Evolutionary conservation across 2,888 invertebrate genomes (phyloP), one percentile per base, ranked within the genome.

Genomic region (Caenorhabditis panamensis): DNA sequence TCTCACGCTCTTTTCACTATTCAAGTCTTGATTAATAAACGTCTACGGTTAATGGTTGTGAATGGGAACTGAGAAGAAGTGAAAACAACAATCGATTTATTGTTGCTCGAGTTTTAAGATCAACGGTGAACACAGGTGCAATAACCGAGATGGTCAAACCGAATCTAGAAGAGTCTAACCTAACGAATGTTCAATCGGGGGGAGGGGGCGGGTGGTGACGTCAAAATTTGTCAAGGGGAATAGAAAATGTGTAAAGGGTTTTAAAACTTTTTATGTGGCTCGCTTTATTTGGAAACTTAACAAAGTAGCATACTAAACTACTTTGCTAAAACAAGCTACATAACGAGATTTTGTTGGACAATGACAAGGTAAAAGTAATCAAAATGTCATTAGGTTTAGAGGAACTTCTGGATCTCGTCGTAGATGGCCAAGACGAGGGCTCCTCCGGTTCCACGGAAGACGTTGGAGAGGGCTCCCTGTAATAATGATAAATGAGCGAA

Each of bases 351-450:
- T 67, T 69, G 44, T 58, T 77, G 76, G 72, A 77, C 61, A 81
- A 64, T 72, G 69, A 77, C 67, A 81, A 73, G 62, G 72, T 58
- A 54, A 49, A 31, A 36, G 20, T 2, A 28, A 61, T 28, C 22
- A 3, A 4, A n/a, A n/a, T n/a, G 28, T 31, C 2, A 11, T 54
- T 22, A n/a, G 3, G 11, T 31, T 83, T 71, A 80, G 20, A 84
- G 24, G 82, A 84, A 82, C 58, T 84, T 81, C 53, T 84, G 84
- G 24, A 84, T 94, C 92, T 95, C 95, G 92, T 96, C 96, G 91
- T 96, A 96, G 91, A 96, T 93, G 89, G 96, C 96, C 89, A 96
- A 94, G 88, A 96, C 96, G 89, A 96, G 94, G 89, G 96, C 96
- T 88, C 96, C 96, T 89, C 96, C 96, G 79, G 96, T 96, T 91